Conservation (phyloP, 2,113 vertebrate species). For the Beaufortia kweichowensis region DNA sequence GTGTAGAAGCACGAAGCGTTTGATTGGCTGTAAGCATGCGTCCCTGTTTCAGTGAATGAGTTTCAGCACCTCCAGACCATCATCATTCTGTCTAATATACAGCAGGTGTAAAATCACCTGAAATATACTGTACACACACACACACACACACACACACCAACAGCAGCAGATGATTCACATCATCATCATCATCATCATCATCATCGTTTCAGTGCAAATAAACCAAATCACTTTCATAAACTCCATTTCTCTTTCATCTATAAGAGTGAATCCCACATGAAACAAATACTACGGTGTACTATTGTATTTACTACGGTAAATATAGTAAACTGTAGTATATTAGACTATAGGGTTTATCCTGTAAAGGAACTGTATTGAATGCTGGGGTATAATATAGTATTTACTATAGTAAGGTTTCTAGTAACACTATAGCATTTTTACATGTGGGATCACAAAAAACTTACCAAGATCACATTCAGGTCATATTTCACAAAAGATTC, state of each 20-base stretch:
- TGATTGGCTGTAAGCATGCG: constrained; percentile 46
- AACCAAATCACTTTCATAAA: constrained; percentile 27
- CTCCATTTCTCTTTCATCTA: constrained; percentile 24
- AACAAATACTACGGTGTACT: constrained; percentile 18
- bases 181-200: constrained; percentile 29
- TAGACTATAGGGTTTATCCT: too few species aligned
- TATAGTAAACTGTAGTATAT: too few species aligned
- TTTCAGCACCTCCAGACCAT: constrained; percentile 9
- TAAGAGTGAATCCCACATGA: constrained; percentile 9
- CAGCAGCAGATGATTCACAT: constrained; percentile 34
- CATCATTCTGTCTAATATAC: background rate
- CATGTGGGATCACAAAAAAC: too few species aligned
- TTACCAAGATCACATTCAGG: background rate
- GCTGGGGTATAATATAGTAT: too few species aligned
- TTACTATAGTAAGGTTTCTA: too few species aligned
- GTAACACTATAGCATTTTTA: too few species aligned
- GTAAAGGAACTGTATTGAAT: too few species aligned
- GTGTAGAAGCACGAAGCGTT: constrained; percentile 37
- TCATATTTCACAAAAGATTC: background rate
- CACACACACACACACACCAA: background rate
- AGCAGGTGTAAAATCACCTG: background rate
- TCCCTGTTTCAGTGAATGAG: constrained; percentile 5
- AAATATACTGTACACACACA: too few species aligned
- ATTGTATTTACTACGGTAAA: too few species aligned
- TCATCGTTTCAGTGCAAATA: constrained; percentile 44